Percentiles rank a stretch among this genome's conserved stretches.
Conservation (phyloP, 2,888 invertebrate genomes). For the Heliconius ethilla region DNA sequence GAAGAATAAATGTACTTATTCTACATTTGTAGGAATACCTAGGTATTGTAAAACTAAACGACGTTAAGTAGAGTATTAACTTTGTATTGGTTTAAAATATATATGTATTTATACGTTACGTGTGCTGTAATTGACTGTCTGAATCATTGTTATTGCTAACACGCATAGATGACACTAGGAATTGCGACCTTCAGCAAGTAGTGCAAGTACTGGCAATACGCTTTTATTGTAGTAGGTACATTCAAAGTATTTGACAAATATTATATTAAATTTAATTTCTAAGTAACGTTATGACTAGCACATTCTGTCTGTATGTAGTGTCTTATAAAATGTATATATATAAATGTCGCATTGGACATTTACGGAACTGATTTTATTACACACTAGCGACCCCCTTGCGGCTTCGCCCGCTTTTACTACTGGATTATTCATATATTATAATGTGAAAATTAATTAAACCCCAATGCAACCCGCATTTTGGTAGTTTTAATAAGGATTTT, state of each 20-base stretch:
- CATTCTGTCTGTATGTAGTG: background rate
- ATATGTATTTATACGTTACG: background rate
- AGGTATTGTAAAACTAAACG: background rate
- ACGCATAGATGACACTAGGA: slow-evolving; percentile 26
- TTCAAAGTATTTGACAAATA: no score
- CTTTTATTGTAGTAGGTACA: background rate
- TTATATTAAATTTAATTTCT: no score
- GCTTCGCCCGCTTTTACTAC: no score
- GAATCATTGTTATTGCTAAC: slow-evolving; percentile 37
- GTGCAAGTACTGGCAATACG: slow-evolving; percentile 9
- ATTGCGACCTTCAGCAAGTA: slow-evolving; percentile 34
- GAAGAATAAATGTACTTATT: slow-evolving; percentile 47
- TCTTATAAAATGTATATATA: background rate
- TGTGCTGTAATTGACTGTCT: slow-evolving; percentile 12
- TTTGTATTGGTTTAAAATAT: background rate
- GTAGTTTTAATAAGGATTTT: no score
- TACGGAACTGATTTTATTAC: no score
- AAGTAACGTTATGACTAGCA: background rate
- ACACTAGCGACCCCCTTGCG: no score
- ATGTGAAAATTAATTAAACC: no score
- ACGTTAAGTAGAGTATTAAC: background rate
- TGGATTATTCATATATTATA: no score
- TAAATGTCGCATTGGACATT: background rate
- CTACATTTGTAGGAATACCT: background rate
- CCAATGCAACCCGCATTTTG: no score